Evolutionary conservation across 2,113 vertebrate genomes (phyloP).

Genomic region (Neolamprologus fasciatus): DNA sequence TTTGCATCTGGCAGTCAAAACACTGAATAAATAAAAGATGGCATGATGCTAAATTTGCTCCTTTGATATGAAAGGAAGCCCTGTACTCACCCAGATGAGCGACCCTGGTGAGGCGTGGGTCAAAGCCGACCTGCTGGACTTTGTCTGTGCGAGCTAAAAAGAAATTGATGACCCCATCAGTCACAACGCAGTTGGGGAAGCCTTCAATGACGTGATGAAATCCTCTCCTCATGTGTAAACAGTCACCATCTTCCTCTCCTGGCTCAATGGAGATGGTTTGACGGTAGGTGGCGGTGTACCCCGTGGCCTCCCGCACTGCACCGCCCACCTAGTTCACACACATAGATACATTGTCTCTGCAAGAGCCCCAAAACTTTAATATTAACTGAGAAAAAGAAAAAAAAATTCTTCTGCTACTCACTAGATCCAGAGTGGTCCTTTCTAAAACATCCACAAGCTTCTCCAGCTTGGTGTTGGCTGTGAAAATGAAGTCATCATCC

Average conservation of each 20-base stretch:
- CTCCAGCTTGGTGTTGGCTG: constrained; percentile 80
- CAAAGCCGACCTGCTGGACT: constrained; percentile 85
- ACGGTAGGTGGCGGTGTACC: constrained; percentile 81
- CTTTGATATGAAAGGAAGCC: not conserved
- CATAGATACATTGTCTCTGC: not conserved
- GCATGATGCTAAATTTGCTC: not conserved
- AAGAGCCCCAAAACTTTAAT: not conserved
- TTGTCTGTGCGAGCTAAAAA: constrained; percentile 86
- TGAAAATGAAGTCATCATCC: constrained; percentile 89
- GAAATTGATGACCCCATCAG: constrained; percentile 90
- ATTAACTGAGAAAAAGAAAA: not conserved
- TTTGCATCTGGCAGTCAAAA: not conserved
- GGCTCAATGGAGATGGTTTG: constrained; percentile 79
- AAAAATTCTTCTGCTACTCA: constrained; percentile 36
- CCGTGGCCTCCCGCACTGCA: constrained; percentile 83
- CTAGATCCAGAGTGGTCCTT: constrained; percentile 82
- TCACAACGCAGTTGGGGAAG: constrained; percentile 85
- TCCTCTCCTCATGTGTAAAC: constrained; percentile 76
- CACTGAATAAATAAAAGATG: not conserved
- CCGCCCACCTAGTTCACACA: constrained; percentile 78
- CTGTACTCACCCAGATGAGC: constrained; percentile 81
- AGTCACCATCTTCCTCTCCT: constrained; percentile 80
- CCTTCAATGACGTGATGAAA: constrained; percentile 82
- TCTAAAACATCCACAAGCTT: constrained; percentile 85
- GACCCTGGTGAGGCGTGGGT: constrained; percentile 79